Evolutionary conservation across 2,888 invertebrate species (phyloP).

Genomic region (Amphipyra berbera): DNA sequence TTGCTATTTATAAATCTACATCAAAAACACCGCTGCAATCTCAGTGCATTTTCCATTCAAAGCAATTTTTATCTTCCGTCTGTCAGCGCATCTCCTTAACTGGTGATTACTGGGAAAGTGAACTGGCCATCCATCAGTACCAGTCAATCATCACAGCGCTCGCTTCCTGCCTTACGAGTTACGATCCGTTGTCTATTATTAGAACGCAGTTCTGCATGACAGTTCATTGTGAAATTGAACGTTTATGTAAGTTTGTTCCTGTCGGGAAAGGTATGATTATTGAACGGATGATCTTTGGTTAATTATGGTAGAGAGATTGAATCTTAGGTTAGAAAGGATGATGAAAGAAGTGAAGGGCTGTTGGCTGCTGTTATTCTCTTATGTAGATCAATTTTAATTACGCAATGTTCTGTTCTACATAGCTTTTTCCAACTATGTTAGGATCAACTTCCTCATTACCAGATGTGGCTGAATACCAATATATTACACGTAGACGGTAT

Average conservation of each 20-base stretch:
- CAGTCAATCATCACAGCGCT: constrained; percentile 52
- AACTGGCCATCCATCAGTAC: constrained; percentile 46
- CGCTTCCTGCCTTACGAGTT: constrained; percentile 46
- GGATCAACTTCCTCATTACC: too few species aligned
- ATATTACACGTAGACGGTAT: too few species aligned
- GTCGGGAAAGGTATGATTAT: constrained; percentile 16
- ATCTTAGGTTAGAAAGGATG: not conserved
- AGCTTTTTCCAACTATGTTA: too few species aligned
- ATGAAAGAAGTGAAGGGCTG: not conserved
- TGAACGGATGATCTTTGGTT: constrained; percentile 7
- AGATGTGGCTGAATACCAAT: too few species aligned
- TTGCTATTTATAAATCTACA: constrained; percentile 6
- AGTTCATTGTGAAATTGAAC: constrained; percentile 41
- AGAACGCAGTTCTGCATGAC: constrained; percentile 46
- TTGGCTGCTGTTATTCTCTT: too few species aligned
- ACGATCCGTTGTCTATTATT: constrained; percentile 46
- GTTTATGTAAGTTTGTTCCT: constrained; percentile 34
- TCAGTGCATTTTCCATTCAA: not conserved
- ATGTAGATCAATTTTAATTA: too few species aligned
- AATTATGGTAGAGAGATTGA: not conserved
- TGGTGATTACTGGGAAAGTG: constrained; percentile 56
- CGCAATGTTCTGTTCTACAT: too few species aligned
- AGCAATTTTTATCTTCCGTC: constrained; percentile 31
- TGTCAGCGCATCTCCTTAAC: constrained; percentile 47
- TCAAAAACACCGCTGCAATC: constrained; percentile 3